These are phyloP conservation scores for Sebastes nivosus DNA, from an alignment of 2,797 vertebrate genomes.

Conservation along the genomic window DNA sequence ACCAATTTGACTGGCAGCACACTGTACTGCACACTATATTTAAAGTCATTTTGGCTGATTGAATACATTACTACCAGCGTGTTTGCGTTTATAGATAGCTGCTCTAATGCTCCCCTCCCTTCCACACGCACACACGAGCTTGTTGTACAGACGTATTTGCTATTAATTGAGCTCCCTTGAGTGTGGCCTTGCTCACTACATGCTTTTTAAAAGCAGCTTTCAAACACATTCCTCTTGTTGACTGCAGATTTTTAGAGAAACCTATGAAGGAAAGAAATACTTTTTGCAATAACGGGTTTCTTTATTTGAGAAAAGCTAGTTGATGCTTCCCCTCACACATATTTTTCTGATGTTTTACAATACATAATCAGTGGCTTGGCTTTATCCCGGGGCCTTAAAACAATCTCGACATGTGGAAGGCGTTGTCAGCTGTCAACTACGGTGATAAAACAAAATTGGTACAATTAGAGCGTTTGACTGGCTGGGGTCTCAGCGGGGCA, in stretches of 20 bases:
- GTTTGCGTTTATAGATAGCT: neutral
- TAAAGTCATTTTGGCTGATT: slow-evolving; percentile 13
- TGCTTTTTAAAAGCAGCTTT: neutral
- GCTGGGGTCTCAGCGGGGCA: slow-evolving; percentile 26
- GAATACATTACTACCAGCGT: neutral
- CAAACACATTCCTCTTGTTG: neutral
- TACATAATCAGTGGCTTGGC: slow-evolving; percentile 9
- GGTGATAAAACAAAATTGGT: slow-evolving; percentile 53
- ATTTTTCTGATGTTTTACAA: neutral
- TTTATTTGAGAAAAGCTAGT: neutral
- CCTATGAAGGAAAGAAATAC: neutral
- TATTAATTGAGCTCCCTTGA: neutral
- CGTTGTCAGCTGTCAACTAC: slow-evolving; percentile 50
- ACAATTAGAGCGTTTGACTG: slow-evolving; percentile 28
- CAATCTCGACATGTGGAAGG: slow-evolving; percentile 41
- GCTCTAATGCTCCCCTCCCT: neutral
- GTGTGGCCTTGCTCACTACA: neutral
- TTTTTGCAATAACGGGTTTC: neutral
- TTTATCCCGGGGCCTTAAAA: neutral
- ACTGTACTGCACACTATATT: neutral
- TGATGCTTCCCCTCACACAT: neutral
- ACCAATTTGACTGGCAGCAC: slow-evolving; percentile 2
- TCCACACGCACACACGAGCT: neutral
- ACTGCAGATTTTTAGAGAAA: neutral
- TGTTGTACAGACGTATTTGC: neutral